Conservation (phyloP, 1,140 invertebrate species). For the Apis cerana region DNA sequence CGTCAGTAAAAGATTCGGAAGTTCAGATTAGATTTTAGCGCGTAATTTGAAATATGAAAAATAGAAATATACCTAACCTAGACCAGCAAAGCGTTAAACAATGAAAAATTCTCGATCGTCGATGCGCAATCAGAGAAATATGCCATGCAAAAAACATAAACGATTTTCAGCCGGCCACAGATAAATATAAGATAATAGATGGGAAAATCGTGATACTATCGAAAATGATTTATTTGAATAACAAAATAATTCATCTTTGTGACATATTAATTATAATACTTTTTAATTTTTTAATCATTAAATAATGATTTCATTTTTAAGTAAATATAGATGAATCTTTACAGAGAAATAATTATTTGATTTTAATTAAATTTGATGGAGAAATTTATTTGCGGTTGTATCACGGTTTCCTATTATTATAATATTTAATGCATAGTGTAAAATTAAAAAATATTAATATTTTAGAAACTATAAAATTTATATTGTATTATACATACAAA, state of each 20-base stretch:
- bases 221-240: background rate
- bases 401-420: background rate
- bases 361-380: background rate
- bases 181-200: background rate
- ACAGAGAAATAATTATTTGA: background rate
- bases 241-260: background rate
- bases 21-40: background rate
- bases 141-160: conserved; percentile 45
- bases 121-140: conserved; percentile 25
- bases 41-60: background rate
- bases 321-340: too few relatives aligned
- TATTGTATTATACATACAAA: background rate
- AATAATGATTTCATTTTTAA: background rate
- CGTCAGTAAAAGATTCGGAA: background rate
- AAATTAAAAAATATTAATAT: conserved; percentile 12
- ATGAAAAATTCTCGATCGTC: conserved; percentile 10
- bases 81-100: conserved; percentile 19
- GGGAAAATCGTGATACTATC: background rate
- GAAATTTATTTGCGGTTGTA: background rate
- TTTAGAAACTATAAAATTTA: background rate
- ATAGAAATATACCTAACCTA: background rate
- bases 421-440: background rate
- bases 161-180: conserved; percentile 33
- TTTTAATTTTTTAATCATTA: background rate
- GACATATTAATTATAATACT: too few relatives aligned